A percentile compares a stretch with the other conserved stretches of the same genome.
Conservation (phyloP, 2,888 invertebrate species). For the Xylocampa areola region DNA sequence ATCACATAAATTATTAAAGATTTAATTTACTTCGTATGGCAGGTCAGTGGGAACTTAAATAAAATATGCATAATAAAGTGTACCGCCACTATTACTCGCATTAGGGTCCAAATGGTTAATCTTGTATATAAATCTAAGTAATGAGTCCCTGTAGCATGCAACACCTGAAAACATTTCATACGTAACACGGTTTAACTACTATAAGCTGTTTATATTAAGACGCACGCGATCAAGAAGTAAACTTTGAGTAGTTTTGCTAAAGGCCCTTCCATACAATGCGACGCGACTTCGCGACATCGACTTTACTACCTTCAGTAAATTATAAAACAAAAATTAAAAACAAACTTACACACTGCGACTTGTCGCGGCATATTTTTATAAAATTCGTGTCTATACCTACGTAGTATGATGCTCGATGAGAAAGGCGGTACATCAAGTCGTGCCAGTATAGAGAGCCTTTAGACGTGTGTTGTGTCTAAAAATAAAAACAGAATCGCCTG, state of each 20-base stretch:
- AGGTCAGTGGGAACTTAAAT: constrained; percentile 26
- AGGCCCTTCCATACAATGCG: too few relatives aligned
- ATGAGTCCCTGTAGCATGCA: constrained; percentile 60
- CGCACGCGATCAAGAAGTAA: constrained; percentile 48
- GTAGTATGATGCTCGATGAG: too few relatives aligned
- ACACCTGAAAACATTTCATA: constrained; percentile 57
- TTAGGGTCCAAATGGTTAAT: constrained; percentile 55
- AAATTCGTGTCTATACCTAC: too few relatives aligned
- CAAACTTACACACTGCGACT: too few relatives aligned
- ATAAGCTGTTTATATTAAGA: constrained; percentile 50
- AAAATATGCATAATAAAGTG: constrained; percentile 46
- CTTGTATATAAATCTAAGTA: constrained; percentile 63
- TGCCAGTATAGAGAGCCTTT: too few relatives aligned
- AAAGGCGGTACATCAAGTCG: too few relatives aligned
- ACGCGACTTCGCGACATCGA: too few relatives aligned
- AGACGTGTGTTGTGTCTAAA: not conserved
- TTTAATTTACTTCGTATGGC: constrained; percentile 37
- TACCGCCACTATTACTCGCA: constrained; percentile 50
- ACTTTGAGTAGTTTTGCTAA: too few relatives aligned
- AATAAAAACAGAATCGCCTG: constrained; percentile 22
- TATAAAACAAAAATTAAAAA: too few relatives aligned
- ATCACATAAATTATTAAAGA: constrained; percentile 31
- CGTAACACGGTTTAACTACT: constrained; percentile 51
- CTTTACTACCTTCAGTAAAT: too few relatives aligned
- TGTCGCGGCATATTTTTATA: too few relatives aligned